Evolutionary conservation across 92 coral and sea anemone species (phyloP).

Genomic region (Epizoanthus illoricatus): DNA sequence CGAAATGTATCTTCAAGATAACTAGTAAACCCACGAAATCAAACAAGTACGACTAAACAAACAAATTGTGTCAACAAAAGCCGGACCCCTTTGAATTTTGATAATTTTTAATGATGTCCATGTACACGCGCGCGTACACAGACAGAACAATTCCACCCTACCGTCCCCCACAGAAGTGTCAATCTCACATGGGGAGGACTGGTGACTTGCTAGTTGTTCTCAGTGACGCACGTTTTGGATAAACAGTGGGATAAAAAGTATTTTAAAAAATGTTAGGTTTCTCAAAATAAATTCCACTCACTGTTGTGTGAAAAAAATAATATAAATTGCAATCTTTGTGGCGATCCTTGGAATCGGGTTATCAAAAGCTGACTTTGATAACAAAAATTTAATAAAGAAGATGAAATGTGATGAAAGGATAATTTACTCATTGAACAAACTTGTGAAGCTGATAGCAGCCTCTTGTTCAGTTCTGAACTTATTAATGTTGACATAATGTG

Average conservation of each 20-base stretch:
- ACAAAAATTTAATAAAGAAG: conserved; percentile 17
- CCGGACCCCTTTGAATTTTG: conserved; percentile 9
- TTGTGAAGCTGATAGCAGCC: not conserved
- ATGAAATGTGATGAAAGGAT: conserved; percentile 14
- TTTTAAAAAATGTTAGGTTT: not conserved
- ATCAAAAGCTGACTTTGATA: conserved; percentile 27
- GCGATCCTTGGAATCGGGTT: not conserved
- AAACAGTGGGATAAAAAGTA: not conserved
- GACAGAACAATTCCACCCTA: not conserved
- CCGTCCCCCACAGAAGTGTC: not conserved
- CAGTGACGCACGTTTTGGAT: no score
- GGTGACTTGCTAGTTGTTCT: no score
- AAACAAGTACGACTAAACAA: conserved; percentile 30
- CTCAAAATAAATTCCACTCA: not conserved
- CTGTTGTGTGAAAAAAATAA: conserved; percentile 6
- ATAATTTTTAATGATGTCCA: conserved; percentile 14
- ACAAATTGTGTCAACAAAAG: conserved; percentile 37
- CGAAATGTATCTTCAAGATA: conserved; percentile 16
- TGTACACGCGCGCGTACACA: not conserved
- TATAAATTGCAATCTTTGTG: not conserved
- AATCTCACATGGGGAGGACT: not conserved
- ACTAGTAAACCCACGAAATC: conserved; percentile 23
- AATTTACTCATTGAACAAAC: conserved; percentile 30
- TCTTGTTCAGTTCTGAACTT: no score
- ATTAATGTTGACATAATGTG: no score